A percentile compares a stretch with the other conserved stretches of the same genome.
Conservation (phyloP, 2,888 invertebrate species). For the Alentia gelatinosa region DNA sequence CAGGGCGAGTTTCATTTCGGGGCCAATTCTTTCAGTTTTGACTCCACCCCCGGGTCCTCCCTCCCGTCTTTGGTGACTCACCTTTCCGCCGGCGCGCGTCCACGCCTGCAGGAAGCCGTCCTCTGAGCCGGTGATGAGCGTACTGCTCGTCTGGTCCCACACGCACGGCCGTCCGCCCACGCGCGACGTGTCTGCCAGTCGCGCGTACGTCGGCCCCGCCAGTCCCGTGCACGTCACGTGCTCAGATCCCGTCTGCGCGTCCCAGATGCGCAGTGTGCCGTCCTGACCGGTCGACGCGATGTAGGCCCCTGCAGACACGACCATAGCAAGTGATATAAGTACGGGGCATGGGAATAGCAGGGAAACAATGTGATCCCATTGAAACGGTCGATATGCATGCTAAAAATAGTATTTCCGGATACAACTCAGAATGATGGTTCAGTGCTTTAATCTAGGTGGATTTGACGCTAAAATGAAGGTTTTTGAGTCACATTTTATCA, state of each 20-base stretch:
- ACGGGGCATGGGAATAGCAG: no score
- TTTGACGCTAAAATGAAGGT: no score
- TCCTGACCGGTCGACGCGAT: slow-evolving; percentile 60
- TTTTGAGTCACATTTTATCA: no score
- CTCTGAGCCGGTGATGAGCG: slow-evolving; percentile 59
- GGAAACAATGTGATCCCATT: no score
- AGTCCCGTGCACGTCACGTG: slow-evolving; percentile 57
- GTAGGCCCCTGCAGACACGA: slow-evolving; percentile 20
- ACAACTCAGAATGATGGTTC: background rate
- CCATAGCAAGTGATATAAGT: no score
- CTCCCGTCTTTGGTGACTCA: no score
- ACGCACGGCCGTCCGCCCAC: slow-evolving; percentile 57
- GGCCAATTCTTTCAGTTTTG: no score
- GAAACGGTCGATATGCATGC: no score
- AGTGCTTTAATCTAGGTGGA: background rate
- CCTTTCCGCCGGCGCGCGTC: slow-evolving; percentile 50
- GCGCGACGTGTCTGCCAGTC: slow-evolving; percentile 54
- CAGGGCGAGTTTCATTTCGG: no score
- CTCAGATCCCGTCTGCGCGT: slow-evolving; percentile 58
- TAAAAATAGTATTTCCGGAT: no score
- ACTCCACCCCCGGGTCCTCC: no score
- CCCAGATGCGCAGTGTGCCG: slow-evolving; percentile 60
- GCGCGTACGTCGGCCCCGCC: slow-evolving; percentile 56
- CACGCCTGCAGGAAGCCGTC: slow-evolving; percentile 56
- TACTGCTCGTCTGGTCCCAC: slow-evolving; percentile 13